Percentiles rank a stretch among this genome's conserved stretches.
phyloP scores from a whole-genome alignment of 2,888 invertebrate species.

The Diarsia mendica region DNA sequence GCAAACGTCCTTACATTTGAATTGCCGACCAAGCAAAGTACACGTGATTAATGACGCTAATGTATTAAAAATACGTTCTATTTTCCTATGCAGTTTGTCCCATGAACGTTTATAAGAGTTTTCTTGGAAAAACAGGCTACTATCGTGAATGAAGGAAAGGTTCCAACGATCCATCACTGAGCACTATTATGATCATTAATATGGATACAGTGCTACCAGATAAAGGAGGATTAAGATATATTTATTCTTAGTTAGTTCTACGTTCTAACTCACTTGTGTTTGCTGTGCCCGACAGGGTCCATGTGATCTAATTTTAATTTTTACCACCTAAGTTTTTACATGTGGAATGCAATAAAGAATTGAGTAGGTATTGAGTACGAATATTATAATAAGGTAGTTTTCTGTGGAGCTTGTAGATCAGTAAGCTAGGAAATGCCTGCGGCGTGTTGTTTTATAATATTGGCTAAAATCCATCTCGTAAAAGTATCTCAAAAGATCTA shows the following conservation, averaged over 20 bases:
- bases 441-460: not conserved
- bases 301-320: too few relatives aligned
- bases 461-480: not conserved
- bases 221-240: constrained; percentile 9
- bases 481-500: not conserved
- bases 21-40: constrained; percentile 2
- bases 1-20: not conserved
- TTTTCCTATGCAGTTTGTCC: not conserved
- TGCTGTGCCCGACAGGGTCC: too few relatives aligned
- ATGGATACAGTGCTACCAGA: constrained; percentile 19
- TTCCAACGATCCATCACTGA: constrained; percentile 32
- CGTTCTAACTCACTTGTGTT: too few relatives aligned
- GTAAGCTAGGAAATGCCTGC: not conserved
- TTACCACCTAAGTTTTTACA: too few relatives aligned
- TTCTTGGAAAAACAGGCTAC: constrained; percentile 19
- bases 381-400: not conserved
- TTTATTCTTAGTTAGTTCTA: not conserved
- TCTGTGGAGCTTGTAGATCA: not conserved
- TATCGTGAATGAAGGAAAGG: constrained; percentile 6
- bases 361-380: too few relatives aligned
- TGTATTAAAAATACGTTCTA: not conserved
- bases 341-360: too few relatives aligned
- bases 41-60: not conserved
- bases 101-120: not conserved
- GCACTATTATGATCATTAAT: constrained; percentile 29